Evolutionary conservation across 1,140 invertebrate genomes (phyloP), one percentile per base, ranked within the genome.

Genomic region (Myzus persicae): DNA sequence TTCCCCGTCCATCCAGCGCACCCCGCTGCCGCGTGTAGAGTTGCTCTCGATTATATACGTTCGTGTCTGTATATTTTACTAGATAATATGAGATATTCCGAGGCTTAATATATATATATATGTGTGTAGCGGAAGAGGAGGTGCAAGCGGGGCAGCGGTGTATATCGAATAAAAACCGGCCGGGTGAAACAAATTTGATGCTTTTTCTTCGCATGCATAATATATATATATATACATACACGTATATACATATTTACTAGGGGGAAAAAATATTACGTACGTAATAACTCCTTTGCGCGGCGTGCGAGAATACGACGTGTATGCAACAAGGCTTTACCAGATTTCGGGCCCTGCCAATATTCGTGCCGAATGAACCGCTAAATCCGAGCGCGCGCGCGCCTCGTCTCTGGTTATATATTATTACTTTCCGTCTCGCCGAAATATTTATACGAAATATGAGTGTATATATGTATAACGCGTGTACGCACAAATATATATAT

Each of bases 91-190:
- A 89, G 46, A 51, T 51, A 89, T 54, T 89, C 24, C 46, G 85
- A 22, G 31, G 38, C 36, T 48, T n/a, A n/a, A n/a, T n/a, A n/a
- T n/a, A n/a, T n/a, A n/a, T n/a, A n/a, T n/a, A n/a, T n/a, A n/a
- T n/a, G n/a, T n/a, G n/a, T 48, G 1, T 48, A 48, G 46, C 18
- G 46, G 11, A 48, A 22, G 36, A 24, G 38, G 88, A 40, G 88
- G 22, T 22, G 44, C 26, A 40, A 59, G 40, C 51, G 26, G n/a
- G 26, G n/a, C 1, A 44, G 38, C 4, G 76, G 91, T 26, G 44
- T 92, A 84, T 93, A 93, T 85, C 91, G 91, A 93, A 93, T 93
- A 93, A 93, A 93, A 93, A 42, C 36, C 81, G 91, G 51, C 91
- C 91, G 81, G 81, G 67, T 51, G 81, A 93, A 93, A 93, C 91